phyloP scores from a whole-genome alignment of 2,888 invertebrate genomes.

The Parnassius glacialis region DNA sequence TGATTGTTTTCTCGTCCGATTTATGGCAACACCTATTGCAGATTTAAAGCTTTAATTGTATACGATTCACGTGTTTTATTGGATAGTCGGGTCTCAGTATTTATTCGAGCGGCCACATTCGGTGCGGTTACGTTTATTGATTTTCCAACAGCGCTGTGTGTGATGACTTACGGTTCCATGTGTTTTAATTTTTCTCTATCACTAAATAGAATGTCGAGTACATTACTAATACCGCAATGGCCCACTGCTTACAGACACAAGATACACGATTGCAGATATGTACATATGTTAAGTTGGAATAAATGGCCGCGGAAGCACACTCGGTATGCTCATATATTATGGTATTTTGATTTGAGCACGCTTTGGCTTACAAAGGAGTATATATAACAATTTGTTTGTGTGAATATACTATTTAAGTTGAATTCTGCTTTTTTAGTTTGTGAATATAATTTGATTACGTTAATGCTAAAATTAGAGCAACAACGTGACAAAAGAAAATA shows the following conservation, averaged over 20 bases:
- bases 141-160: conserved; percentile 58
- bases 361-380: too few relatives aligned
- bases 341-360: too few relatives aligned
- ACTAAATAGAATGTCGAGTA: too few relatives aligned
- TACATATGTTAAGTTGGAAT: too few relatives aligned
- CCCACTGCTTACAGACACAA: too few relatives aligned
- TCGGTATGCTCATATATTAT: too few relatives aligned
- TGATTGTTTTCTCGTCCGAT: conserved; percentile 79
- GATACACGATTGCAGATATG: too few relatives aligned
- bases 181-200: conserved; percentile 42
- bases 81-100: conserved; percentile 72
- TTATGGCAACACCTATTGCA: conserved; percentile 82
- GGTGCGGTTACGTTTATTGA: conserved; percentile 74
- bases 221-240: too few relatives aligned
- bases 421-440: too few relatives aligned
- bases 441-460: conserved; percentile 20
- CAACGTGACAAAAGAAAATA: background rate
- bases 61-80: conserved; percentile 80
- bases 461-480: background rate
- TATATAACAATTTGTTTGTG: too few relatives aligned
- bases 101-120: conserved; percentile 67
- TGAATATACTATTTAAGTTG: too few relatives aligned
- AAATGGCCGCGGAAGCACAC: too few relatives aligned
- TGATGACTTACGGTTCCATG: conserved; percentile 49
- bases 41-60: conserved; percentile 81